phyloP scores from a whole-genome alignment of 2,113 vertebrate genomes.

The Elaphurus davidianus region DNA sequence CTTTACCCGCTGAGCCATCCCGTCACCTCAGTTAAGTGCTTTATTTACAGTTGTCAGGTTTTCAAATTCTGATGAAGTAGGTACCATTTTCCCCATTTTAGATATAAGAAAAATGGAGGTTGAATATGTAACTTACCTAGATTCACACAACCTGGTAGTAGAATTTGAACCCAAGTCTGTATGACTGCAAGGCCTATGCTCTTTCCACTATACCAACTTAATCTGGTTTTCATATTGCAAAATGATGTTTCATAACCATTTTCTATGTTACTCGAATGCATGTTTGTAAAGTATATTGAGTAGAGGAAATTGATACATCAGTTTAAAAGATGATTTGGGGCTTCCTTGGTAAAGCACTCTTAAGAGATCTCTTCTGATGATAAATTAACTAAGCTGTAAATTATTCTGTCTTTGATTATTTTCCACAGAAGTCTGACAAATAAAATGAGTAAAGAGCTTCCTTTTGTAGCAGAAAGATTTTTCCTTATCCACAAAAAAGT shows the following conservation, averaged over 20 bases:
- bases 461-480: constrained; percentile 12
- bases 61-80: constrained; percentile 26
- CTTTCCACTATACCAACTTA: background rate
- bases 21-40: background rate
- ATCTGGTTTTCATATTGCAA: constrained; percentile 34
- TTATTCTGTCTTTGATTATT: constrained; percentile 21
- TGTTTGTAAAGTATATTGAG: background rate
- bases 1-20: background rate
- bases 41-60: constrained; percentile 20
- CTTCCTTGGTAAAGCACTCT: background rate
- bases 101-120: background rate
- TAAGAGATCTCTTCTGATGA: background rate
- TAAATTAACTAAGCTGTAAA: background rate
- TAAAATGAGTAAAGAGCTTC: constrained; percentile 29
- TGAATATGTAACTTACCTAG: background rate
- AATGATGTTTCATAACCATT: background rate
- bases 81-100: constrained; percentile 23
- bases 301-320: background rate
- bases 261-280: constrained; percentile 24
- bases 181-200: background rate
- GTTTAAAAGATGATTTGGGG: background rate
- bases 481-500: background rate
- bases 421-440: constrained; percentile 4
- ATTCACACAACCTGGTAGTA: background rate
- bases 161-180: background rate